A percentile compares a stretch with the other conserved stretches of the same genome.
These are phyloP conservation scores for Tenthredo livida DNA, from an alignment of 2,888 invertebrate genomes.

Conservation along the genomic window DNA sequence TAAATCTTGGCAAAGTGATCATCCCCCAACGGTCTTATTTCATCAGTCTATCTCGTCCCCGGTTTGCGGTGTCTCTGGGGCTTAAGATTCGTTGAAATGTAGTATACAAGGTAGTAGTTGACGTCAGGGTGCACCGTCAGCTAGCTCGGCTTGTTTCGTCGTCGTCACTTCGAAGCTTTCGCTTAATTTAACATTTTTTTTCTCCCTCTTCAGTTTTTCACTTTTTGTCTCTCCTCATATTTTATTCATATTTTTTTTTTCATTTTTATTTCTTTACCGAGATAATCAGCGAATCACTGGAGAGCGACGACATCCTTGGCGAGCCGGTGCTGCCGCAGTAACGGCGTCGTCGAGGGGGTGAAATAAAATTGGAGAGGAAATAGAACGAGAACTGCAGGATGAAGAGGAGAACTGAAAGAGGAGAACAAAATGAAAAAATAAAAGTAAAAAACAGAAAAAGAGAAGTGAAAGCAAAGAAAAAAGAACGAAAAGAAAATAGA, in stretches of 20 bases:
- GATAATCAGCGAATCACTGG: slow-evolving; percentile 75
- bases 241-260: slow-evolving; percentile 10
- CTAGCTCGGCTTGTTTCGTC: slow-evolving; percentile 67
- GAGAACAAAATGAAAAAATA: slow-evolving; percentile 27
- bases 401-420: slow-evolving; percentile 56
- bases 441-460: not conserved
- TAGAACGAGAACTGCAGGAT: slow-evolving; percentile 57
- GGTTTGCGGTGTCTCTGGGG: slow-evolving; percentile 9
- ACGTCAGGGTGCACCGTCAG: slow-evolving; percentile 20
- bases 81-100: slow-evolving; percentile 17
- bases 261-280: slow-evolving; percentile 22
- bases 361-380: slow-evolving; percentile 51
- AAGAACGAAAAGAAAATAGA: not conserved
- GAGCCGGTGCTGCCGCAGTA: slow-evolving; percentile 22
- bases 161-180: slow-evolving; percentile 63
- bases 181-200: slow-evolving; percentile 18
- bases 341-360: slow-evolving; percentile 40
- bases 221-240: not conserved
- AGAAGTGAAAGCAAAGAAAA: not conserved
- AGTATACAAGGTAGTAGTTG: not conserved
- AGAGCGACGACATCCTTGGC: slow-evolving; percentile 57
- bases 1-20: slow-evolving; percentile 32
- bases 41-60: slow-evolving; percentile 10
- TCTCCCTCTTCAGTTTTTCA: not conserved
- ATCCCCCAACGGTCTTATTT: not conserved